Evolutionary conservation across 2,888 invertebrate genomes (phyloP).

Genomic region (Cephus spinipes): DNA sequence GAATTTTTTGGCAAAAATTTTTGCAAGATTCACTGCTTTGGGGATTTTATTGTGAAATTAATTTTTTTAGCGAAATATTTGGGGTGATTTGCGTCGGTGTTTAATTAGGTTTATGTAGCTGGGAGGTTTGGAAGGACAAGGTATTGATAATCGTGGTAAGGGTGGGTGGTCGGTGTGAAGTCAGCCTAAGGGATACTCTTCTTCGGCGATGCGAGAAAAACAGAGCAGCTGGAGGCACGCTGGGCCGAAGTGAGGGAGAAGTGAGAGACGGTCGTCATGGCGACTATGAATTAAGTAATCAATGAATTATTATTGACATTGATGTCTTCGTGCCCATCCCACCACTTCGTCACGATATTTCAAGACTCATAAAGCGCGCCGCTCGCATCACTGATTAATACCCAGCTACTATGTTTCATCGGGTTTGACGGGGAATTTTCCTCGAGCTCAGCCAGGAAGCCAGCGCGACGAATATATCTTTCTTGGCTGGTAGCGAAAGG

Average conservation of each 20-base stretch:
- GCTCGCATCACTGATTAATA: constrained; percentile 56
- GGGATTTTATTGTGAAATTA: not conserved
- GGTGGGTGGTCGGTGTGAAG: constrained; percentile 29
- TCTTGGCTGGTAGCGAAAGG: not conserved
- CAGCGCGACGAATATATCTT: not conserved
- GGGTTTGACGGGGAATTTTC: constrained; percentile 30
- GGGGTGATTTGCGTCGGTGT: no score
- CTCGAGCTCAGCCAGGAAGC: not conserved
- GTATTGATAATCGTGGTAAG: not conserved
- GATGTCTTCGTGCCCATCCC: constrained; percentile 57
- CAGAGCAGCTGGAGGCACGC: constrained; percentile 51
- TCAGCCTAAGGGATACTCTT: constrained; percentile 38
- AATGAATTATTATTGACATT: constrained; percentile 67
- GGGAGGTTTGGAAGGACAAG: not conserved
- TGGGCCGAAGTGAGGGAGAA: constrained; percentile 24
- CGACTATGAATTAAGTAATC: constrained; percentile 65
- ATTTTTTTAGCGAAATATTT: not conserved
- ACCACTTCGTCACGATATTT: constrained; percentile 48
- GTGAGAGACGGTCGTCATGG: constrained; percentile 59
- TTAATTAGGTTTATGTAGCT: not conserved
- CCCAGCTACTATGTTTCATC: constrained; percentile 50
- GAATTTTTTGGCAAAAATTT: not conserved
- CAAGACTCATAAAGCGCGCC: constrained; percentile 54
- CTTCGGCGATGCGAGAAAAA: constrained; percentile 60
- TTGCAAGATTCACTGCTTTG: no score